Evolutionary conservation across 2,888 invertebrate genomes (phyloP).

Genomic region (Aricia artaxerxes): DNA sequence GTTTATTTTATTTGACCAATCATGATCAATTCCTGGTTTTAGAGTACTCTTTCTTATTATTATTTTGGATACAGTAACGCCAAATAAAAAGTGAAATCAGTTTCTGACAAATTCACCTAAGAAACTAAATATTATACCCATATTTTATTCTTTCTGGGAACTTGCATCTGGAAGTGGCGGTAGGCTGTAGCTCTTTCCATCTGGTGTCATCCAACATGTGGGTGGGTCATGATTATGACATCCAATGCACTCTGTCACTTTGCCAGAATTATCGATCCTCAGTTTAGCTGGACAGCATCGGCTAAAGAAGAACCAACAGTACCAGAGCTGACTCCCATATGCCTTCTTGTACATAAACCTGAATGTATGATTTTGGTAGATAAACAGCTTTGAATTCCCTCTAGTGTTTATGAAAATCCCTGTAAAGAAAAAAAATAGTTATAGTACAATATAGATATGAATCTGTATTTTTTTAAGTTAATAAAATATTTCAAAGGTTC

Average conservation of each 20-base stretch:
- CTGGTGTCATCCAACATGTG: conserved; percentile 76
- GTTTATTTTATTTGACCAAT: background rate
- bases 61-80: background rate
- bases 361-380: conserved; percentile 76
- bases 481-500: background rate
- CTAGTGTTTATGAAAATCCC: conserved; percentile 76
- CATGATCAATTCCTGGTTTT: background rate
- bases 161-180: conserved; percentile 65
- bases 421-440: conserved; percentile 53
- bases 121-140: no score
- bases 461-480: background rate
- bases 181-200: conserved; percentile 71
- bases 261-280: conserved; percentile 69
- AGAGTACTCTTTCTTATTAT: background rate
- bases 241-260: conserved; percentile 73
- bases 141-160: conserved; percentile 43
- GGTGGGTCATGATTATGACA: conserved; percentile 74
- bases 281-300: conserved; percentile 74
- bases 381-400: conserved; percentile 74
- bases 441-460: conserved; percentile 23
- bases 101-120: background rate
- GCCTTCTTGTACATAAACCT: conserved; percentile 77
- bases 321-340: conserved; percentile 76
- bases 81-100: background rate
- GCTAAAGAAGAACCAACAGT: conserved; percentile 77